Evolutionary conservation across 2,888 invertebrate genomes (phyloP), one percentile per base, ranked within the genome.

Genomic region (Bellardia pandia): DNA sequence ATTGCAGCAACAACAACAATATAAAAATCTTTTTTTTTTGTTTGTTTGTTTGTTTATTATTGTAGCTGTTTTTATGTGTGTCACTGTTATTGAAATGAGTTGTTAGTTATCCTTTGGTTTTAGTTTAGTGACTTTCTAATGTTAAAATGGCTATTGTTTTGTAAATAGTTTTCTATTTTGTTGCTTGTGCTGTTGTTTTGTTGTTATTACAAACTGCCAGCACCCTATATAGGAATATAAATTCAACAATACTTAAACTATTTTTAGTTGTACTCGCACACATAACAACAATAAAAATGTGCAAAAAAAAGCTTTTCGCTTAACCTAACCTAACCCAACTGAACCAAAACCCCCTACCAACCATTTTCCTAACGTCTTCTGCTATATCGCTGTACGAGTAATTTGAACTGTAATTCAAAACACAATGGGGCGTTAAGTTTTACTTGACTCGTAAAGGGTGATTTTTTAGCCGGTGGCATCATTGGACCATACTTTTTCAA

Each of bases 91-190:
- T 66, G 6, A 68, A 81, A 72, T 72, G 62, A 77, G 66, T 85
- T 80, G 66, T 85, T 80, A 37, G 37, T 37, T 37, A 62, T 75
- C 56, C 48, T 81, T 80, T 62, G 72, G 37, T 62, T 79, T 85
- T 48, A 64, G 64, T 58, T 71, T 64, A 62, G 71, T 58, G 76
- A 77, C 60, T 81, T 76, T 77, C 30, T 53, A 37, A 40, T 66
- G 37, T 77, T 33, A 16, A 48, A n/a, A 66, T 72, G 64, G 51
- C 62, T 80, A 64, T 86, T 77, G 62, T 71, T 78, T 64, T 53
- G n/a, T 74, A 71, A 71, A 71, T 66, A 58, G 16, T 48, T 58
- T 33, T 23, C 45, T 75, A 37, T 23, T 64, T 45, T 16, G n/a
- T 56, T 78, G 4, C 16, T 42, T 23, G 37, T 53, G 45, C 16